Percentiles rank a stretch among this genome's conserved stretches.
Evolutionary conservation across 2,113 vertebrate species (phyloP).

Genomic region (Choloepus hoffmanni): DNA sequence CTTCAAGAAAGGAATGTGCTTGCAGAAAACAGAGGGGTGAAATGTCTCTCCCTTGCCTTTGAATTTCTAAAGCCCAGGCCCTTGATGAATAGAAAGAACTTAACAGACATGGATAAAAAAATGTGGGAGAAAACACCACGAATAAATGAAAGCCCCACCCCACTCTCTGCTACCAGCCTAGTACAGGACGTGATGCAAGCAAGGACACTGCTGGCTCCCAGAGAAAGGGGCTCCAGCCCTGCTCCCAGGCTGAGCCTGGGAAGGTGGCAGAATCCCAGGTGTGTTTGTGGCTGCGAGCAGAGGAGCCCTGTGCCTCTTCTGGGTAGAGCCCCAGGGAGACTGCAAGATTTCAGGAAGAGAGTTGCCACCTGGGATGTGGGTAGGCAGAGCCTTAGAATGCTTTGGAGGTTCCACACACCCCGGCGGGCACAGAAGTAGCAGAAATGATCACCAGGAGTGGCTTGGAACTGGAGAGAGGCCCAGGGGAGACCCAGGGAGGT

Average conservation of each 20-base stretch:
- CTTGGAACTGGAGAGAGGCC: neutral
- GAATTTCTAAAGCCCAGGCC: neutral
- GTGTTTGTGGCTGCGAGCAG: neutral
- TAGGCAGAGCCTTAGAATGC: neutral
- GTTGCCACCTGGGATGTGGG: rapidly evolving
- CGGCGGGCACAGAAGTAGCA: neutral
- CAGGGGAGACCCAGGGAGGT: neutral
- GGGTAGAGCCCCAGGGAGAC: neutral
- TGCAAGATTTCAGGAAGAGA: neutral
- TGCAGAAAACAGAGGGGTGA: neutral
- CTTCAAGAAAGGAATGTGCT: neutral
- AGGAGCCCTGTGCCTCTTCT: neutral
- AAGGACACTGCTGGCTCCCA: neutral
- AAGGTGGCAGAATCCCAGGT: neutral
- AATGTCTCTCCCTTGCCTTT: neutral
- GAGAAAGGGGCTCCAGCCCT: no score
- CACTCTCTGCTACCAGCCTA: neutral
- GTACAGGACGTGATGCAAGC: neutral
- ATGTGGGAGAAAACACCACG: neutral
- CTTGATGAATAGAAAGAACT: neutral
- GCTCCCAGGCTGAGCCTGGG: neutral
- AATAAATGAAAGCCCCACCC: neutral
- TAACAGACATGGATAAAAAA: neutral
- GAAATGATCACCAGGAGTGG: no score
- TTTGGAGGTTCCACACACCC: neutral